Base-by-base conservation (phyloP, 2,888 invertebrate genomes). In the Lydus trimaculatus region DNA sequence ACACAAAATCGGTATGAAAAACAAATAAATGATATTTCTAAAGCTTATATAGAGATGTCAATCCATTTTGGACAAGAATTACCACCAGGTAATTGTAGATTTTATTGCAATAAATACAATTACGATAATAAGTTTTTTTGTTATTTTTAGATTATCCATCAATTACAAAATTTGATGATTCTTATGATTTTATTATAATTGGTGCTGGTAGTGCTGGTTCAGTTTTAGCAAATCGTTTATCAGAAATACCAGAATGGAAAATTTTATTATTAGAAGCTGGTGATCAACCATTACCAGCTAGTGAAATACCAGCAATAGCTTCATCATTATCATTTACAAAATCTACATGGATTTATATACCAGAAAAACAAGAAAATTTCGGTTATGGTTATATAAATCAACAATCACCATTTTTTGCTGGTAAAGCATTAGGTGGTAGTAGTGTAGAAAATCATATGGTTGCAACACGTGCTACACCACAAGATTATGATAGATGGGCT, bases 401-500 rank as follows among this genome's bases (percentile, higher is more conserved):
- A 68, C 82, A 83, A 63, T 75, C 75, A 74, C 67, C 74, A 43
- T 86, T 87, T 87, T 87, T 88, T 0, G 78, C 87, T 20, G 90
- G 90, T 0, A 87, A 87, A 76, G 88, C 87, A 5, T 74, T 89
- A 72, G 90, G 91, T 1, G 90, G 90, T 0, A 75, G 79, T 23
- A 74, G 75, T 8, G 66, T 80, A 3, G 81, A 81, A 62, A 81
- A 82, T 73, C 80, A 80, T 73, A 89, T 90, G 89, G 87, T 87
- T 76, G 89, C 89, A 78, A 86, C 87, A 1, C 82, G 90, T 56
- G 90, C 90, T 0, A 87, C 89, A 78, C 89, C 88, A 2, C 84
- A 86, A 11, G 93, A 94, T 78, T 94, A 92, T 85, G 91, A 94
- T 78, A 84, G 87, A 83, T 94, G 89, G 89, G 87, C 86, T 56